phyloP scores from a whole-genome alignment of 2,113 vertebrate genomes.

The Gymnogyps californianus region DNA sequence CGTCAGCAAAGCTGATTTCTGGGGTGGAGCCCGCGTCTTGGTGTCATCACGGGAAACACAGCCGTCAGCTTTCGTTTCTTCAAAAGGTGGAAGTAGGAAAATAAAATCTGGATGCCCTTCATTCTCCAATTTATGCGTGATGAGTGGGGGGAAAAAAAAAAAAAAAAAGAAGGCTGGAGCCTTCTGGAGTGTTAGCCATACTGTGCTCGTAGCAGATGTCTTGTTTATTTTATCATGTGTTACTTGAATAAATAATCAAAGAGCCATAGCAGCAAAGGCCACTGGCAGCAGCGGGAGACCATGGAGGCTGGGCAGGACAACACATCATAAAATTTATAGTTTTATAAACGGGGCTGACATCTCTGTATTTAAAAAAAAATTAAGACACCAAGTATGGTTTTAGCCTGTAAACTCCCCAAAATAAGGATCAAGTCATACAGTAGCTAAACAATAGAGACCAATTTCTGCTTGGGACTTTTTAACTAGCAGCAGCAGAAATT shows the following conservation, averaged over 20 bases:
- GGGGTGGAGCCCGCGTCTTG: neutral
- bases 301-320: neutral
- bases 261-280: neutral
- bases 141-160: neutral
- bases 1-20: neutral
- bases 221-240: neutral
- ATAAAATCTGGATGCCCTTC: neutral
- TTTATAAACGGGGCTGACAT: neutral
- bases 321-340: accelerated
- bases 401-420: neutral
- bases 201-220: neutral
- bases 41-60: neutral
- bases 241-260: neutral
- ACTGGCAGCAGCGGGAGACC: neutral
- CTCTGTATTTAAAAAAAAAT: neutral
- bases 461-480: neutral
- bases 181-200: neutral
- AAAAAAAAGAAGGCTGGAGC: neutral
- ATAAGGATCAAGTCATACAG: neutral
- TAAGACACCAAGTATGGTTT: neutral
- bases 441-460: neutral
- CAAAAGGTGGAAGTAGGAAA: neutral
- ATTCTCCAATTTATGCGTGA: neutral
- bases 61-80: neutral
- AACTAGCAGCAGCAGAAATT: neutral